Base-by-base conservation (phyloP, 1,140 invertebrate species). In the Megalonaias nervosa region DNA sequence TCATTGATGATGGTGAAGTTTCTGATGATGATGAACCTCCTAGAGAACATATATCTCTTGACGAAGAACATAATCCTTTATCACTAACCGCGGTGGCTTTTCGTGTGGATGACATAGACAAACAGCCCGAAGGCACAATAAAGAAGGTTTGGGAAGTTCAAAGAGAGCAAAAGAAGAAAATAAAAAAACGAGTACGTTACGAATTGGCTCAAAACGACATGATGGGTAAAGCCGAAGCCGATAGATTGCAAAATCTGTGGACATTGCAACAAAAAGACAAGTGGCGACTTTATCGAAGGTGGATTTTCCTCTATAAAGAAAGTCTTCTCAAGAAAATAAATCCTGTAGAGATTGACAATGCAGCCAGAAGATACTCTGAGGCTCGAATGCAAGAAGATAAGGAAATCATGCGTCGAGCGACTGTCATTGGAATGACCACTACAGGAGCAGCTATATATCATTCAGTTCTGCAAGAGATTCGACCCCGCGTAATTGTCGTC, bases 271-370 rank as follows among this genome's bases (percentile, higher is more conserved):
- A 77, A 14, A 64, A 58, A 21, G 73, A 90, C 17, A 84, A 90
- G 64, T 91, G 90, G 89, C 75, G 85, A 67, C 80, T 91, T 19
- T 91, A 90, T 72, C 69, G 82, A 60, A 83, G 81, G 26, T 91
- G 91, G 90, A 65, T 86, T 17, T 64, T 79, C 26, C 77, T 81
- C 21, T 84, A 85, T 77, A 80, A 81, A 68, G 68, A 77, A 2
- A 55, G 78, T 55, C 17, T 84, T 15, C 59, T 79, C 14, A 71
- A 74, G n/a, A 68, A 79, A 26, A 80, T 86, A 16, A 56, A 81
- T 17, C 67, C 77, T 38, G 67, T 79, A 48, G 77, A 82, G 19
- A 87, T 81, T 79, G 62, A 83, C 15, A 70, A 61, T 15, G 68
- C 77, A 9, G 67, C 74, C 11, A 70, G 66, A 68, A 75, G 82